These are phyloP conservation scores for Chloebia gouldiae DNA, from an alignment of 2,113 vertebrate species.

Conservation along the genomic window DNA sequence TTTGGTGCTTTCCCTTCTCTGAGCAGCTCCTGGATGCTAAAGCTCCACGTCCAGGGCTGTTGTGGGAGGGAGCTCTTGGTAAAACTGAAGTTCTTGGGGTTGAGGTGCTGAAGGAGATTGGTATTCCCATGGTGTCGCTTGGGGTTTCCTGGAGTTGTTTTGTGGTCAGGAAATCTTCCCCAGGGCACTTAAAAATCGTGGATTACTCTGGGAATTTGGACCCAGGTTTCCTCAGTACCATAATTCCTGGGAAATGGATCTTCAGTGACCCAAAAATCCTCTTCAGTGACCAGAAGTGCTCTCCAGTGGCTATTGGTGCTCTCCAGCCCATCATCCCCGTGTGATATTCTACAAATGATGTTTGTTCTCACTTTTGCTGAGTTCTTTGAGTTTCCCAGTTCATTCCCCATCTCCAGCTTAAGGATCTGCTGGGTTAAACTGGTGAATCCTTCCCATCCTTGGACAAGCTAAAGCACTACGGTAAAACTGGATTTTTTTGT, in stretches of 20 bases:
- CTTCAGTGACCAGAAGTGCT: neutral
- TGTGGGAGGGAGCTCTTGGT: neutral
- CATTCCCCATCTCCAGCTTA: neutral
- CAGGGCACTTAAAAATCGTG: neutral
- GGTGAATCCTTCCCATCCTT: neutral
- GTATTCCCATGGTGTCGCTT: accelerated
- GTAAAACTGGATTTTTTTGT: neutral
- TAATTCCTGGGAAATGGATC: neutral
- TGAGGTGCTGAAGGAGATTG: neutral
- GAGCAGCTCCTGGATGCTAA: neutral
- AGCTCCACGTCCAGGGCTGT: neutral
- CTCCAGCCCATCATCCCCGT: neutral
- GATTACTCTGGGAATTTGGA: neutral
- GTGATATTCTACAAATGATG: accelerated
- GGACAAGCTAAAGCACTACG: neutral
- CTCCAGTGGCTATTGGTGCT: neutral
- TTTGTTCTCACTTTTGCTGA: neutral
- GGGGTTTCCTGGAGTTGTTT: neutral
- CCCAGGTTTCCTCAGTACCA: neutral
- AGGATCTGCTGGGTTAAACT: neutral
- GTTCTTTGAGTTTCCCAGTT: neutral
- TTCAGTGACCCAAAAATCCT: neutral
- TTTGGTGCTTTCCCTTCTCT: neutral
- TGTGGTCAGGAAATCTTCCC: neutral
- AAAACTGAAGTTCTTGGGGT: neutral